Evolutionary conservation across 1,140 invertebrate species (phyloP), one percentile per base, ranked within the genome.

Genomic region (Phenacoccus solenopsis): DNA sequence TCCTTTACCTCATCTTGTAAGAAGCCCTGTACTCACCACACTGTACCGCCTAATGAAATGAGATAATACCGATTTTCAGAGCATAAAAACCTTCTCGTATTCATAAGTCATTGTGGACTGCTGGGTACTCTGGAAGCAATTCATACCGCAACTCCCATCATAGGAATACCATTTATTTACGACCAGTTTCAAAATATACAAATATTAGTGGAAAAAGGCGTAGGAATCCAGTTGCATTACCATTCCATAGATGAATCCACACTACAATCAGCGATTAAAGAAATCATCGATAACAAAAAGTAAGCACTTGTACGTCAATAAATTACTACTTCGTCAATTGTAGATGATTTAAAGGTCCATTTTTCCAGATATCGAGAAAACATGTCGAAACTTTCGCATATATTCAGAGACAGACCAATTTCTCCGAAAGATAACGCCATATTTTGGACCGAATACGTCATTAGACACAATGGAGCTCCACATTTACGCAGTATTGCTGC

Each of bases 401-500:
- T 74, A 69, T 76, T 76, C 70, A 77, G 71, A 49, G 83, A 83
- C 69, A 77, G 78, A 71, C 81, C 78, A 1, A 74, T 78, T 49
- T 71, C 77, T 70, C 72, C 75, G 1, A 70, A 82, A 25, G 74
- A 84, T 0, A 76, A 78, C 64, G 78, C 80, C 0, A 76, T 80
- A 27, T 84, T 78, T 78, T 85, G 83, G 83, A 81, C 79, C 12
- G 84, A 85, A 73, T 84, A 82, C 74, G 80, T 84, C 9, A 76
- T 84, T 25, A 75, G 82, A 28, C 77, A 84, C 71, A 80, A 81
- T 59, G 82, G 82, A 20, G 79, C 80, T 1, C 73, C 75, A 38
- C 81, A 83, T 76, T 73, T 84, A 12, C 28, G 64, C 30, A 74
- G 20, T 24, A 64, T 20, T 5, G 5, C 59, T 3, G 25, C 21